Conservation (phyloP, 2,888 invertebrate genomes). For the Aplocera efformata region DNA sequence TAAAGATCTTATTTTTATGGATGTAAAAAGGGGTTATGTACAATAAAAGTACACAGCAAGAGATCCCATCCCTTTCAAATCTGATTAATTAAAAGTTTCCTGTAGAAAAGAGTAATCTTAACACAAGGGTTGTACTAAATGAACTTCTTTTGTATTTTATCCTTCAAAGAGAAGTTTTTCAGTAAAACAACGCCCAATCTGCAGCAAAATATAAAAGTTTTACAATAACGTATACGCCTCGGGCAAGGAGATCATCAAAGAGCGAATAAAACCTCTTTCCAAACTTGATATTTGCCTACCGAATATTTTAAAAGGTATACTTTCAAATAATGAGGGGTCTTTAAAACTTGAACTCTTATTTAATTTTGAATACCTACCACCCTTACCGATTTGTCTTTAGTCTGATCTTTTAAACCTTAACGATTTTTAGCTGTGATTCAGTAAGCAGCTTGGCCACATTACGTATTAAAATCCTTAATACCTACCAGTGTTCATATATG, state of each 20-base stretch:
- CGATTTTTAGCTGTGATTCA: no score
- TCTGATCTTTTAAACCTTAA: no score
- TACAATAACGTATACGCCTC: conserved; percentile 73
- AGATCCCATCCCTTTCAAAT: conserved; percentile 53
- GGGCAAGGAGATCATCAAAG: conserved; percentile 65
- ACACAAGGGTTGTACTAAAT: conserved; percentile 67
- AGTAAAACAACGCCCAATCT: conserved; percentile 74
- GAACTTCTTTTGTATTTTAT: conserved; percentile 76
- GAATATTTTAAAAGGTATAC: conserved; percentile 42
- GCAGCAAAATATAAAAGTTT: conserved; percentile 78
- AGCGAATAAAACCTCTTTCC: conserved; percentile 56
- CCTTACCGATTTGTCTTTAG: not conserved
- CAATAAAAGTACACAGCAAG: conserved; percentile 6
- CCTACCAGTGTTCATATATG: no score
- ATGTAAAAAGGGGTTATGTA: conserved; percentile 2
- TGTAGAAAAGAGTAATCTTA: conserved; percentile 64
- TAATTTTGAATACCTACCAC: not conserved
- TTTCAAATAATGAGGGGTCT: conserved; percentile 39
- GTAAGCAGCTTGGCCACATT: not conserved
- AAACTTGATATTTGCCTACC: conserved; percentile 54
- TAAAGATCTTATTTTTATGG: no score
- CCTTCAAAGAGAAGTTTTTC: conserved; percentile 71
- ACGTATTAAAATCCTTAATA: no score
- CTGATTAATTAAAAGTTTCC: conserved; percentile 77
- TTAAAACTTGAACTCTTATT: conserved; percentile 17